Conservation (phyloP, 64 coral and sea anemone genomes). For the Orbicella faveolata region DNA sequence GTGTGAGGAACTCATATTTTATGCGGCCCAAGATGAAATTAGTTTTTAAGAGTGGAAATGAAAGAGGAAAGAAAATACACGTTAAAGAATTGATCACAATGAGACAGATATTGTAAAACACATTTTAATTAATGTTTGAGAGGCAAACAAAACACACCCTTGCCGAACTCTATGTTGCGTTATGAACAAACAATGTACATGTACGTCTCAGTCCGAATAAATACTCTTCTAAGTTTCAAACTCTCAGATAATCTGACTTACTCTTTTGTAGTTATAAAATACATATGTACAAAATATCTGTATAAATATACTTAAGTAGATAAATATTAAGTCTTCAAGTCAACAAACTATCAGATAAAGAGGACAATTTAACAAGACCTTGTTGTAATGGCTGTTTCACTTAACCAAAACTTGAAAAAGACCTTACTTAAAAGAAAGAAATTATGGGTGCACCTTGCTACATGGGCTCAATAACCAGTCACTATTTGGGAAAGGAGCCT, state of each 20-base stretch:
- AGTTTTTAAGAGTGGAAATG: too few relatives aligned
- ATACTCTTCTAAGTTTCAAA: constrained; percentile 80
- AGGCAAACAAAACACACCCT: constrained; percentile 65
- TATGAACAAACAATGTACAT: constrained; percentile 58
- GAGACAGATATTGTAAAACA: constrained; percentile 14
- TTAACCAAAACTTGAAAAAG: too few relatives aligned
- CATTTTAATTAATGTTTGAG: constrained; percentile 56
- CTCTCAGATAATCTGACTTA: constrained; percentile 68
- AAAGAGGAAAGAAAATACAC: too few relatives aligned
- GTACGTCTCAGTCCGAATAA: constrained; percentile 64
- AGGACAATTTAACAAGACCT: constrained; percentile 27
- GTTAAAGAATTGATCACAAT: neutral
- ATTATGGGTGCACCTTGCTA: too few relatives aligned
- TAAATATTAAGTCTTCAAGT: constrained; percentile 84
- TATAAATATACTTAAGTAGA: constrained; percentile 96
- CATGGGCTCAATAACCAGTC: too few relatives aligned
- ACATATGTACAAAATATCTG: constrained; percentile 97
- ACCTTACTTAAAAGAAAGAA: too few relatives aligned
- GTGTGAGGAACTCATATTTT: neutral
- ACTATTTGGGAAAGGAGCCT: neutral
- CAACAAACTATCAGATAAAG: constrained; percentile 58
- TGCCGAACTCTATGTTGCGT: constrained; percentile 62
- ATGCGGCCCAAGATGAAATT: too few relatives aligned
- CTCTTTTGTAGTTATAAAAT: constrained; percentile 89
- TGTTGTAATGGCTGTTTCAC: neutral